phyloP scores from a whole-genome alignment of 2,113 vertebrate genomes.

The Heterocephalus glaber region DNA sequence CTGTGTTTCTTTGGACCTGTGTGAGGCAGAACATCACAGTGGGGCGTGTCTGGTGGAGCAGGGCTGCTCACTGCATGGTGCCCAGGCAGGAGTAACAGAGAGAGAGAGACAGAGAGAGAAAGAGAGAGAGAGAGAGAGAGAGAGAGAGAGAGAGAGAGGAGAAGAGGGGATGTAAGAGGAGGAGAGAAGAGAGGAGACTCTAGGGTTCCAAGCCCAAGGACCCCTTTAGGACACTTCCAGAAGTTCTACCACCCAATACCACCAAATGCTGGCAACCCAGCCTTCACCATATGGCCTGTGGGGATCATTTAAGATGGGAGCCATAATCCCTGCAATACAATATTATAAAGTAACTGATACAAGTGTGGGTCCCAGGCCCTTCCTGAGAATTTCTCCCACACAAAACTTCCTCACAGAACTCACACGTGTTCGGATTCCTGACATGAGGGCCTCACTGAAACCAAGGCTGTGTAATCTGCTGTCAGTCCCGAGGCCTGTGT shows the following conservation, averaged over 20 bases:
- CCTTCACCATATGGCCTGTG: not conserved
- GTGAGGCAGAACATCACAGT: not conserved
- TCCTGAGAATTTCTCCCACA: not conserved
- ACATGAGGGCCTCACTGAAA: not conserved
- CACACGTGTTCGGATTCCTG: not conserved
- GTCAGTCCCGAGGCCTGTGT: not conserved
- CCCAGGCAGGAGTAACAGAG: not conserved
- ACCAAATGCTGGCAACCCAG: not conserved
- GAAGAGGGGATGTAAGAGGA: no score
- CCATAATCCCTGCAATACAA: not conserved
- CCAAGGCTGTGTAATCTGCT: no score
- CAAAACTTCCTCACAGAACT: not conserved
- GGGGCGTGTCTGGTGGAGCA: not conserved
- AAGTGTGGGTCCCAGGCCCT: not conserved
- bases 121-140: rapidly evolving
- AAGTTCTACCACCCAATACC: not conserved
- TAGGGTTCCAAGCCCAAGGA: not conserved
- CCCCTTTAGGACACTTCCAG: not conserved
- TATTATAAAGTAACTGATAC: not conserved
- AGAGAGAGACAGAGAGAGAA: rapidly evolving
- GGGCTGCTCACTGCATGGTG: not conserved
- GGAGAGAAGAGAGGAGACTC: not conserved
- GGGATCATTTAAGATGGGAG: not conserved
- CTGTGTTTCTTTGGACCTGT: not conserved
- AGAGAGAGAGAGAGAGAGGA: not conserved